These are phyloP conservation scores for Peribatodes rhomboidaria DNA, from an alignment of 2,888 invertebrate species.

Conservation along the genomic window DNA sequence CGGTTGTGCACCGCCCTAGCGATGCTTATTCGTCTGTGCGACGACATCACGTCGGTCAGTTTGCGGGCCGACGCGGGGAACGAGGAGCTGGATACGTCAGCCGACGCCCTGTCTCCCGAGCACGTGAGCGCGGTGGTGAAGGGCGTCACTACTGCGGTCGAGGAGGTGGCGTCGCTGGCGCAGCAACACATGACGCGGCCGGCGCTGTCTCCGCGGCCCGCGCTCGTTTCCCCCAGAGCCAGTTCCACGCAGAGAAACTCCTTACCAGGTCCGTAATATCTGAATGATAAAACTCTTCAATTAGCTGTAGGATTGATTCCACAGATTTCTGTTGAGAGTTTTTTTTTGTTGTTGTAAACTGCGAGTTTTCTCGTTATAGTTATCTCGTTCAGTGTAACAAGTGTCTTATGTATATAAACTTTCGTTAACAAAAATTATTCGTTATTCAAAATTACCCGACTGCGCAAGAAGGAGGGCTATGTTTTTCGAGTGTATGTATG, in stretches of 20 bases:
- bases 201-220: constrained; percentile 77
- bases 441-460: too few relatives aligned
- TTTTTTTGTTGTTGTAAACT: too few relatives aligned
- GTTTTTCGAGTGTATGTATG: too few relatives aligned
- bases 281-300: neutral
- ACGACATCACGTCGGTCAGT: constrained; percentile 93
- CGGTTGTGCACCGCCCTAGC: constrained; percentile 95
- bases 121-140: constrained; percentile 77
- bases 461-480: too few relatives aligned
- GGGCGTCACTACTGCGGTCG: constrained; percentile 76
- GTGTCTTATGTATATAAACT: too few relatives aligned
- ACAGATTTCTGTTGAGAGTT: too few relatives aligned
- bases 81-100: constrained; percentile 70
- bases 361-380: too few relatives aligned
- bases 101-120: constrained; percentile 73
- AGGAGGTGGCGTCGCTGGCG: constrained; percentile 89
- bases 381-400: too few relatives aligned
- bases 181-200: constrained; percentile 92
- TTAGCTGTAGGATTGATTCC: too few relatives aligned
- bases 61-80: constrained; percentile 85
- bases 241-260: constrained; percentile 85
- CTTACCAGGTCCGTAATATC: constrained; percentile 69
- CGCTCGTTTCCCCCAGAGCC: constrained; percentile 77
- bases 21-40: constrained; percentile 95
- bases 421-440: too few relatives aligned